Conservation (phyloP, 2,113 vertebrate genomes). For the Protomyctophum bolini region DNA sequence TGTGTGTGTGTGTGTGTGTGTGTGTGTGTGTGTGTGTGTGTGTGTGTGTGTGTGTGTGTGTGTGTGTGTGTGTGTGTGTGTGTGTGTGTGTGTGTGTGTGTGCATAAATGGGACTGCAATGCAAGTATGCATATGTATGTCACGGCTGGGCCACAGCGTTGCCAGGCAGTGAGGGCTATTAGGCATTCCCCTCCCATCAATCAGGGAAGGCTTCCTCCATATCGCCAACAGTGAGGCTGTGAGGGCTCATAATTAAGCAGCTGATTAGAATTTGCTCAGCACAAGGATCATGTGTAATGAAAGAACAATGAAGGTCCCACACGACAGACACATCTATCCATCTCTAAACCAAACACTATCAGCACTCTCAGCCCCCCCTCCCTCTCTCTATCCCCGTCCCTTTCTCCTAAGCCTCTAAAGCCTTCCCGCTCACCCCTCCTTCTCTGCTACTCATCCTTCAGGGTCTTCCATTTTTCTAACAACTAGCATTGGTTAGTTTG, state of each 20-base stretch:
- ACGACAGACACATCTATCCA: constrained; percentile 48
- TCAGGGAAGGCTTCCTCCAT: constrained; percentile 49
- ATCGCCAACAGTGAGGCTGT: constrained; percentile 40
- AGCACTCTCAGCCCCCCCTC: constrained; percentile 27
- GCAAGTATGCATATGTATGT: not conserved
- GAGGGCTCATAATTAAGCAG: constrained; percentile 73
- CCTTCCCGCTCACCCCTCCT: not conserved
- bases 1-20: not conserved
- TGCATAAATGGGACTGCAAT: not conserved
- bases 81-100: not conserved
- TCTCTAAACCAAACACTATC: constrained; percentile 49
- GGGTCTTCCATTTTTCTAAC: constrained; percentile 12
- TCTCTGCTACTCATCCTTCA: not conserved
- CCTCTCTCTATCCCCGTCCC: not conserved
- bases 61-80: not conserved
- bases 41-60: not conserved
- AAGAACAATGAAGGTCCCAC: constrained; percentile 68
- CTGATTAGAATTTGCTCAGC: constrained; percentile 71
- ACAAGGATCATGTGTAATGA: constrained; percentile 66
- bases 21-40: constrained; percentile 15
- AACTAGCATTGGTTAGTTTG: constrained; percentile 14
- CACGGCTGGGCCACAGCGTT: constrained; percentile 18
- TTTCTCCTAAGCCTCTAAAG: no score
- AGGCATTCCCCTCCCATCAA: constrained; percentile 57
- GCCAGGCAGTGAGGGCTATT: constrained; percentile 41